phyloP scores from a whole-genome alignment of 2,888 invertebrate genomes.

The Nemotelus pantherinus region DNA sequence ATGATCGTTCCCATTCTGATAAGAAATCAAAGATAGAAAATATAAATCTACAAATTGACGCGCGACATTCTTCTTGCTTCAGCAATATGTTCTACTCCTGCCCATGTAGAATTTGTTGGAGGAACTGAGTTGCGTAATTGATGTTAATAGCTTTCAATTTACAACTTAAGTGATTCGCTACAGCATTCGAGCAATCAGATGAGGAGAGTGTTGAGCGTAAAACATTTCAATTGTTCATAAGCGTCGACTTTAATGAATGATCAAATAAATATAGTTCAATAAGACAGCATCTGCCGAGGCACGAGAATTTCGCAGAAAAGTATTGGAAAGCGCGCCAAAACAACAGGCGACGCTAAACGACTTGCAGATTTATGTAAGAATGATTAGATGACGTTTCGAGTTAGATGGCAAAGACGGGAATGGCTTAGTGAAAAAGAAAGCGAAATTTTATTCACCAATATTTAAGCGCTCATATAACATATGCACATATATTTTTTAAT shows the following conservation, averaged over 20 bases:
- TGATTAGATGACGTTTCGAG: too few species aligned
- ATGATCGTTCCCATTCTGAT: too few species aligned
- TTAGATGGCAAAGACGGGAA: too few species aligned
- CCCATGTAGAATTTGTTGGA: background rate
- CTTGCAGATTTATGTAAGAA: too few species aligned
- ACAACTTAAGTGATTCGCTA: slow-evolving; percentile 44
- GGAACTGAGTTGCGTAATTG: slow-evolving; percentile 46
- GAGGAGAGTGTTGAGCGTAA: slow-evolving; percentile 13
- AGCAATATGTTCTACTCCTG: background rate
- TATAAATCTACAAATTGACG: slow-evolving; percentile 18
- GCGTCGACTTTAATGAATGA: slow-evolving; percentile 34
- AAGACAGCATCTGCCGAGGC: background rate
- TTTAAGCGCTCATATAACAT: too few species aligned
- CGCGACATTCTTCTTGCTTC: slow-evolving; percentile 14
- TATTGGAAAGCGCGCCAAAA: too few species aligned
- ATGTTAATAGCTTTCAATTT: slow-evolving; percentile 50
- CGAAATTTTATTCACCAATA: too few species aligned
- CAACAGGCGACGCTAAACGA: too few species aligned
- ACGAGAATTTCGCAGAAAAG: too few species aligned
- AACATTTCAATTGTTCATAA: slow-evolving; percentile 30
- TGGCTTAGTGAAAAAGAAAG: too few species aligned
- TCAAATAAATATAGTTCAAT: slow-evolving; percentile 12
- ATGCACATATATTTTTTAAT: too few species aligned
- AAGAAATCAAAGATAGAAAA: background rate
- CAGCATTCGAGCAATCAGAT: too few species aligned